phyloP scores from a whole-genome alignment of 2,888 invertebrate genomes.

The Dasypolia templi region DNA sequence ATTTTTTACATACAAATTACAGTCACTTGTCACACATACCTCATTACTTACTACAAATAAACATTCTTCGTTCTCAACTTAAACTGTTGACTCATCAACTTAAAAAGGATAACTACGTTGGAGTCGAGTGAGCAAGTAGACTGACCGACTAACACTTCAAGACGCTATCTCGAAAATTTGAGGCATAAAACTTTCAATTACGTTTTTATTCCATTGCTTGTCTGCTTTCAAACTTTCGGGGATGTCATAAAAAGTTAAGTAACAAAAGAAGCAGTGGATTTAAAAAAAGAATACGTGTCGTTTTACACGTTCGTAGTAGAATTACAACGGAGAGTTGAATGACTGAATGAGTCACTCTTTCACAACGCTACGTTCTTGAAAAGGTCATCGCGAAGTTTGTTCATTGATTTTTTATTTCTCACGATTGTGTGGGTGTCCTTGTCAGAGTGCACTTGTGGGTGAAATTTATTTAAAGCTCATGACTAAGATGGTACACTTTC shows the following conservation, averaged over 20 bases:
- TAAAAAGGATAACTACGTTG: constrained; percentile 81
- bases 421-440: constrained; percentile 62
- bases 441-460: constrained; percentile 61
- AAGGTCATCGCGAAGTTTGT: constrained; percentile 80
- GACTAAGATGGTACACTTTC: constrained; percentile 68
- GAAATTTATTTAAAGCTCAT: constrained; percentile 69
- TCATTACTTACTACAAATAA: constrained; percentile 73
- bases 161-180: constrained; percentile 26
- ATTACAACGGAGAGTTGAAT: constrained; percentile 77
- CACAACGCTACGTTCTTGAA: constrained; percentile 82
- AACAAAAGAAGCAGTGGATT: constrained; percentile 70
- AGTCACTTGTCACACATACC: constrained; percentile 64
- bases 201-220: constrained; percentile 46
- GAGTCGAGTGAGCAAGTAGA: constrained; percentile 74
- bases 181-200: background rate
- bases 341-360: constrained; percentile 85
- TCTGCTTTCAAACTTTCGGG: background rate
- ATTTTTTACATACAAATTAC: constrained; percentile 50
- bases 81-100: constrained; percentile 79
- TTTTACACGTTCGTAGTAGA: constrained; percentile 45
- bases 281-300: constrained; percentile 34
- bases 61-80: constrained; percentile 67
- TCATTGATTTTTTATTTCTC: constrained; percentile 74
- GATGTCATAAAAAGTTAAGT: constrained; percentile 16
- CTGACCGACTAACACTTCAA: constrained; percentile 78